A percentile compares a stretch with the other conserved stretches of the same genome.
Conservation (phyloP, 53 echinoderm and acorn worm species). For the Holothuria leucospilota region DNA sequence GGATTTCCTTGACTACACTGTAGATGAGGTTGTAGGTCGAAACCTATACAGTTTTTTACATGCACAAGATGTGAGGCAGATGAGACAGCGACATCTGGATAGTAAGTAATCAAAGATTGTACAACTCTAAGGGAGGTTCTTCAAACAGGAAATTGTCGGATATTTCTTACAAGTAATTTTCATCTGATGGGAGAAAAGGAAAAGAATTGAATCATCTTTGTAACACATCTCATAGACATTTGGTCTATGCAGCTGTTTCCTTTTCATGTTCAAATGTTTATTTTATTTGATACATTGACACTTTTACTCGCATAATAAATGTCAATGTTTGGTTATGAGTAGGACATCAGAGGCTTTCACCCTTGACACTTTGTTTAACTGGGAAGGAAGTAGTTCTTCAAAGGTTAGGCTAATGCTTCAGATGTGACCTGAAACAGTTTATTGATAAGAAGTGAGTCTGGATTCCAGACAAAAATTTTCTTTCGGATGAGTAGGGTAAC, state of each 20-base stretch:
- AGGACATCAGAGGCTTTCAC: no score
- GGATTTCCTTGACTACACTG: conserved; percentile 86
- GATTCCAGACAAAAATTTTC: no score
- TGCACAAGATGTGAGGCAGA: conserved; percentile 83
- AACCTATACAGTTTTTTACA: conserved; percentile 91
- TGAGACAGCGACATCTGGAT: conserved; percentile 86
- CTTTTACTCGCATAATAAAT: background rate
- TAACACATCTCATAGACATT: background rate
- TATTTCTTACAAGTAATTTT: background rate
- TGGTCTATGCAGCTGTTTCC: conserved; percentile 4
- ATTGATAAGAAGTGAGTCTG: no score
- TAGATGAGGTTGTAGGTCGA: conserved; percentile 82
- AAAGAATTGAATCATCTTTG: no score
- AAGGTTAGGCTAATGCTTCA: no score
- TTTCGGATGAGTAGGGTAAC: no score
- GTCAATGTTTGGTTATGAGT: no score
- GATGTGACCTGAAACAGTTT: no score
- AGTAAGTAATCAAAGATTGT: conserved; percentile 66
- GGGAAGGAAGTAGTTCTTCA: no score
- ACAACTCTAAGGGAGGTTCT: background rate
- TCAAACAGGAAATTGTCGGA: background rate
- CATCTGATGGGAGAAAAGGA: background rate
- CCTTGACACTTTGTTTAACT: no score
- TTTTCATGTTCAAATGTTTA: background rate
- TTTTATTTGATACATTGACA: background rate